Percentiles rank a stretch among this genome's conserved stretches.
These are phyloP conservation scores for Abrostola triplasia DNA, from an alignment of 2,888 invertebrate species.

Conservation along the genomic window DNA sequence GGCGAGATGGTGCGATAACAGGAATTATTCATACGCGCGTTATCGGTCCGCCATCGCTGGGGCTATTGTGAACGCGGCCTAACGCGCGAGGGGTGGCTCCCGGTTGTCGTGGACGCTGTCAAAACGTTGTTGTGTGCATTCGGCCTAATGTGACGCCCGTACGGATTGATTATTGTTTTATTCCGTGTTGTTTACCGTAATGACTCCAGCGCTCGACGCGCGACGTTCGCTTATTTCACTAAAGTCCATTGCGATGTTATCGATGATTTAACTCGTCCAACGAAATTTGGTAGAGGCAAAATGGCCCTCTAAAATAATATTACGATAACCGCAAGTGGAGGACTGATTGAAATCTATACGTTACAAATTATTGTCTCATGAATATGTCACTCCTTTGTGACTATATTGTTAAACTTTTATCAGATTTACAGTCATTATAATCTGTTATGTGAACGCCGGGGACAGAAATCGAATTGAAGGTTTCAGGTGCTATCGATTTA, in stretches of 20 bases:
- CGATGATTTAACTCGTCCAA: conserved; percentile 41
- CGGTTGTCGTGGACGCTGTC: conserved; percentile 83
- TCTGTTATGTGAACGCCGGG: conserved; percentile 42
- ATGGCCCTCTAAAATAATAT: conserved; percentile 45
- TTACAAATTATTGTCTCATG: conserved; percentile 41
- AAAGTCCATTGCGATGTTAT: conserved; percentile 43
- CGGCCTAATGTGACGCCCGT: conserved; percentile 78
- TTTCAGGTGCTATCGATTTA: conserved; percentile 41
- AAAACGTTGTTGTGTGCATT: conserved; percentile 82
- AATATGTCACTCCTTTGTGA: conserved; percentile 49
- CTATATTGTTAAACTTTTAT: conserved; percentile 48
- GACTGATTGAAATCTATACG: conserved; percentile 50
- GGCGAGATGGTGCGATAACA: conserved; percentile 87
- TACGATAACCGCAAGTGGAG: conserved; percentile 45
- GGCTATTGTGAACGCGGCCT: conserved; percentile 84
- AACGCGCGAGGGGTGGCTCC: conserved; percentile 85
- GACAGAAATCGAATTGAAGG: conserved; percentile 32
- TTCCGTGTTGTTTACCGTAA: conserved; percentile 69
- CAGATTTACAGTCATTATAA: conserved; percentile 48
- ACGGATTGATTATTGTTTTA: conserved; percentile 84
- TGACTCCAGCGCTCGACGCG: conserved; percentile 59
- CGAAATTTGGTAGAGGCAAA: conserved; percentile 38
- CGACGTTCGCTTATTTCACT: conserved; percentile 56
- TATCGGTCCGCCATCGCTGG: conserved; percentile 86
- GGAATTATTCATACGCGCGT: conserved; percentile 87